Evolutionary conservation across 2,888 invertebrate genomes (phyloP), one percentile per base, ranked within the genome.

Genomic region (Chrysolina haemoptera): DNA sequence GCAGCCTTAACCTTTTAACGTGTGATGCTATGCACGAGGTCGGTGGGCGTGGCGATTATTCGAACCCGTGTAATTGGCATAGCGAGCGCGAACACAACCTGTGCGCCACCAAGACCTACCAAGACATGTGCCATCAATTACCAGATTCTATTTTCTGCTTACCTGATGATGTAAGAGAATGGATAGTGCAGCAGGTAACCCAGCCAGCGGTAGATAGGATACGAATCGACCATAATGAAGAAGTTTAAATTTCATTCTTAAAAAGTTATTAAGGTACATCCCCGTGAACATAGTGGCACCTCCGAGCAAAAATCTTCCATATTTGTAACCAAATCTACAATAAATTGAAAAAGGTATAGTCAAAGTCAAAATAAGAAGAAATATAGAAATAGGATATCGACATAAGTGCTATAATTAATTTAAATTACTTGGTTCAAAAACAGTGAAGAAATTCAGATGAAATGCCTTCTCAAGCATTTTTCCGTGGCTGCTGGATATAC

Each of bases 251-350:
- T 91, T 93, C 0, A 79, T 87, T 71, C 95, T 89, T 82, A 90
- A 94, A 79, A 92, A 89, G 40, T 85, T 88, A 82, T 94, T 94
- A n/a, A 94, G 89, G 50, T 90, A 86, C 0, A 90, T 83, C 0
- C 93, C 93, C 1, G 90, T 88, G 0, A 90, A 1, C 0, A 90
- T 90, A 76, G 91, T 90, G 11, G 90, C 68, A 0, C 85, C 85
- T 11, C 90, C 91, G 0, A 94, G 84, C 1, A 91, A 77, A 1
- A 86, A 85, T 0, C 91, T 84, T 0, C 91, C 90, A 83, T 90
- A 90, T 12, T 87, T 86, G 68, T 91, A 85, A 0, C 90, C 85
- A 89, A 90, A 91, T n/a, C 92, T 92, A 79, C 14, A 86, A 76
- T 53, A 1, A 16, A 6, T 16, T 18, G 9, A 10, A 50, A 16